Conservation (phyloP, 1,140 invertebrate species). For the Philopotamus ludificatus region DNA sequence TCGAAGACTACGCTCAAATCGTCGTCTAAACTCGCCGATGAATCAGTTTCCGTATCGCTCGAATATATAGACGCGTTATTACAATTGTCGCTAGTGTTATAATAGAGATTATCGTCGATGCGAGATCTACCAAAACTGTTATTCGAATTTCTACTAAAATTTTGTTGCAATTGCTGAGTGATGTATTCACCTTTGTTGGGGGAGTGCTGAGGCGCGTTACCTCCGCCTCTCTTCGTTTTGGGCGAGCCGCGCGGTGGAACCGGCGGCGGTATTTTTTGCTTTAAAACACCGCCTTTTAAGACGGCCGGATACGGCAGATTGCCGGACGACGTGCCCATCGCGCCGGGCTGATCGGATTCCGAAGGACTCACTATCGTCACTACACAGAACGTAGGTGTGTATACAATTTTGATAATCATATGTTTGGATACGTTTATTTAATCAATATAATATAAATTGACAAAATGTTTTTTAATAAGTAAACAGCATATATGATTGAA, state of each 20-base stretch:
- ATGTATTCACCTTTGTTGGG: constrained; percentile 56
- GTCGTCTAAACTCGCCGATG: constrained; percentile 49
- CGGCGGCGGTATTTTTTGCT: constrained; percentile 73
- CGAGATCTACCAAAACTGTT: background rate
- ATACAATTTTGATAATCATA: too few species aligned
- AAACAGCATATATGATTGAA: too few species aligned
- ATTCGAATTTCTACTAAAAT: background rate
- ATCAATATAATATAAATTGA: too few species aligned
- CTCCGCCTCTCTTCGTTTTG: constrained; percentile 58
- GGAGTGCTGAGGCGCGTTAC: constrained; percentile 45
- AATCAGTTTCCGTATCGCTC: constrained; percentile 31
- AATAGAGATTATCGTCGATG: background rate
- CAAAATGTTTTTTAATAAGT: too few species aligned
- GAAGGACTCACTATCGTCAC: constrained; percentile 31
- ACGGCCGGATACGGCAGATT: constrained; percentile 65
- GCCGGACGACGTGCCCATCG: constrained; percentile 12
- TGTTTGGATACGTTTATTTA: too few species aligned
- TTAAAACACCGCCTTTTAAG: constrained; percentile 67
- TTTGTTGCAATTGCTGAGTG: constrained; percentile 30
- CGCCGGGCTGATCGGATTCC: constrained; percentile 39
- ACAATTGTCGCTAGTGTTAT: background rate
- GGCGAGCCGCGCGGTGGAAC: constrained; percentile 80
- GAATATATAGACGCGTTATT: background rate
- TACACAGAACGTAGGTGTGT: too few species aligned
- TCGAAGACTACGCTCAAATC: constrained; percentile 44